Evolutionary conservation across 1,140 invertebrate species (phyloP), one percentile per base, ranked within the genome.

Genomic region (Hypothenemus hampei): DNA sequence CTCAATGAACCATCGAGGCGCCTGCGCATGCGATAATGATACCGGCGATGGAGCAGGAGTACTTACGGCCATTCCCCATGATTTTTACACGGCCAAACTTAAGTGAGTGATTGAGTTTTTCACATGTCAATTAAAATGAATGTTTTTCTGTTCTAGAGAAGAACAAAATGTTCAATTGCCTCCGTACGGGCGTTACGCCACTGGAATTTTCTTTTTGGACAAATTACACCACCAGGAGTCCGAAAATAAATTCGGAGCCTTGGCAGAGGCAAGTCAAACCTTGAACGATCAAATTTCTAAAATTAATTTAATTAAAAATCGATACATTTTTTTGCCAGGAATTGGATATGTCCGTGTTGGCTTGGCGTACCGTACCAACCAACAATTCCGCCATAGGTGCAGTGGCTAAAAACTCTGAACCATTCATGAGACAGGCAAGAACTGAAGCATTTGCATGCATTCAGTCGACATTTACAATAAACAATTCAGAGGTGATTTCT

Each of bases 31-130:
- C 76, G 97, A 99, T 76, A 98, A 98, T 75, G 93, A 98, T 71
- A 97, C 95, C 13, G 97, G 97, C 37, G 97, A 99, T 73, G 97
- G 97, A 39, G 96, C 97, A 62, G 97, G 97, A 49, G 89, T 98
- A 19, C 78, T 98, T 58, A 89, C 90, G 37, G 93, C 93, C 56
- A 97, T 99, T 69, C 97, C 97, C 16, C 93, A 99, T 73, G 80
- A 86, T 60, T 87, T 95, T 68, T 99, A 97, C 76, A 77, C 80
- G 57, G 81, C 85, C 60, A 83, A 89, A 72, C 77, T 96, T 63
- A 82, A 82, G 88, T 88, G 76, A 75, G 69, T 64, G 45, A 16
- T 43, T 37, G n/a, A n/a, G n/a, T 37, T 37, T 4, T 3, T 29
- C 24, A 29, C 24, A 29, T 29, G n/a, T 7, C n/a, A 29, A 29